Percentiles rank a stretch among this genome's conserved stretches.
phyloP scores from a whole-genome alignment of 2,888 invertebrate species.

The Quadroppia sp. region DNA sequence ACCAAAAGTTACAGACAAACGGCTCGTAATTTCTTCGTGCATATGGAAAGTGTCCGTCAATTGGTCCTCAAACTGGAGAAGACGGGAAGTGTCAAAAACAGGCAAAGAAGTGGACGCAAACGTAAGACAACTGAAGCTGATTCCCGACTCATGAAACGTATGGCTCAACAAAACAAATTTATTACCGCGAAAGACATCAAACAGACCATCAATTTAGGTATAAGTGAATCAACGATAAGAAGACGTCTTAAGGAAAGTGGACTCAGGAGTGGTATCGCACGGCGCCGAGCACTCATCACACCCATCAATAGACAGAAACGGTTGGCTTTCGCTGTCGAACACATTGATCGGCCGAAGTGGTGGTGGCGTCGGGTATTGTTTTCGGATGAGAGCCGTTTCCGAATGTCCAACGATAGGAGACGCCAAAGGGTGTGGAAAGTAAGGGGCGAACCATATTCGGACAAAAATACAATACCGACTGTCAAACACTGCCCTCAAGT shows the following conservation, averaged over 20 bases:
- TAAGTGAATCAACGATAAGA: neutral
- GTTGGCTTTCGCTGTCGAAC: neutral
- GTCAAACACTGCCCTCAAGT: slow-evolving; percentile 44
- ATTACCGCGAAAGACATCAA: neutral
- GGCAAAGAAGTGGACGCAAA: neutral
- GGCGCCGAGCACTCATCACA: neutral
- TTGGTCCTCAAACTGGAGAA: neutral
- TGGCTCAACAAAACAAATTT: neutral
- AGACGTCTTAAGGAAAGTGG: neutral
- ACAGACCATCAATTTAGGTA: neutral
- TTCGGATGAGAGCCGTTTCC: slow-evolving; percentile 39
- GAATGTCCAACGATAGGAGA: slow-evolving; percentile 1
- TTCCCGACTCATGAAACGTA: neutral
- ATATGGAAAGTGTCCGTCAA: neutral
- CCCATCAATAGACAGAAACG: neutral
- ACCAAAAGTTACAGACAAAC: too few relatives aligned
- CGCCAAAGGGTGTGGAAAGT: neutral
- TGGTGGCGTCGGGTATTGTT: slow-evolving; percentile 37
- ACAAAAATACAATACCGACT: neutral
- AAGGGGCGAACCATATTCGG: neutral
- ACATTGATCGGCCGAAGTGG: neutral
- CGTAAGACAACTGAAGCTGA: neutral
- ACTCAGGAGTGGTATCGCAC: neutral
- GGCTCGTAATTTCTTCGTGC: neutral
- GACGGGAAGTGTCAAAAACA: neutral